Percentiles rank a stretch among this genome's conserved stretches.
Evolutionary conservation across 2,797 vertebrate genomes (phyloP).

Genomic region (Denticeps clupeoides): DNA sequence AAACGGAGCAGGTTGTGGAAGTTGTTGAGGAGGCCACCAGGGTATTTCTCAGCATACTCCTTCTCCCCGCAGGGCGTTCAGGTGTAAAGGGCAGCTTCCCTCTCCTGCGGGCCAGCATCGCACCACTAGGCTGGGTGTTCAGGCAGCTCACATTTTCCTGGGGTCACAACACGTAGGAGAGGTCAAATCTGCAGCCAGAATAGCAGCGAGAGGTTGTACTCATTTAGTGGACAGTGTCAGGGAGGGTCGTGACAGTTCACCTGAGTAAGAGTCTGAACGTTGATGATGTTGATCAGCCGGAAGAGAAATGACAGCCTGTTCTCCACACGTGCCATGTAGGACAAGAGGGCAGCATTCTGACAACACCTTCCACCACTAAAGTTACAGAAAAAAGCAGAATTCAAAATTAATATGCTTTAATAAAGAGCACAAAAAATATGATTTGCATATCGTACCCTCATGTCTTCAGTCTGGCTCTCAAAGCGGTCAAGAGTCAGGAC

Average conservation of each 20-base stretch:
- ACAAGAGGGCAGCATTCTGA: no score
- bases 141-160: slow-evolving; percentile 97
- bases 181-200: not conserved
- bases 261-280: slow-evolving; percentile 86
- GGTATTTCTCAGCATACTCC: slow-evolving; percentile 89
- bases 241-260: no score
- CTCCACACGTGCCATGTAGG: slow-evolving; percentile 90
- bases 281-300: slow-evolving; percentile 93
- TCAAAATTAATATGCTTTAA: no score
- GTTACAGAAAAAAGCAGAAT: not conserved
- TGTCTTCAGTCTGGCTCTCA: slow-evolving; percentile 82
- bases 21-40: slow-evolving; percentile 95
- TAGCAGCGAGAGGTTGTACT: no score
- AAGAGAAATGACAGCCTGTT: slow-evolving; percentile 92
- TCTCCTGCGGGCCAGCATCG: slow-evolving; percentile 88
- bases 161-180: no score
- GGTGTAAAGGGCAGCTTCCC: slow-evolving; percentile 83
- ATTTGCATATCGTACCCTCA: no score
- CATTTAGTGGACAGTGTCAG: not conserved
- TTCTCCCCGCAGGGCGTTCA: no score
- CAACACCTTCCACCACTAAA: no score
- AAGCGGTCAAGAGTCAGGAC: slow-evolving; percentile 91
- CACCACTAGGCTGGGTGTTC: slow-evolving; percentile 95
- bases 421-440: no score
- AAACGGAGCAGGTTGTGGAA: slow-evolving; percentile 93